Percentiles rank a stretch among this genome's conserved stretches.
Evolutionary conservation across 2,888 invertebrate genomes (phyloP).

Genomic region (Rhimphoctona megacephalus): DNA sequence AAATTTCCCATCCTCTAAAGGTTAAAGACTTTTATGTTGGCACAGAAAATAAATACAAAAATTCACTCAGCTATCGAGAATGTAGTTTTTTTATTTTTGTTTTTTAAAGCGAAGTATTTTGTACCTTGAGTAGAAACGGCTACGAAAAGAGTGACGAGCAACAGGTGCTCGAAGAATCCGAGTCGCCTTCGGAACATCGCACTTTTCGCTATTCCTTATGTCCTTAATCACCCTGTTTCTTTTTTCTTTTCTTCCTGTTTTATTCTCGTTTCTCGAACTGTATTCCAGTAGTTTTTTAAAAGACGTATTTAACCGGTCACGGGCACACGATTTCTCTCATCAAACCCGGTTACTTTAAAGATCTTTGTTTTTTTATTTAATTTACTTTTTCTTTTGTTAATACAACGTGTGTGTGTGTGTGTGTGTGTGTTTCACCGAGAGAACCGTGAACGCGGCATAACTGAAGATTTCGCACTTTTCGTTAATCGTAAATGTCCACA

Average conservation of each 20-base stretch:
- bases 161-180: conserved; percentile 30
- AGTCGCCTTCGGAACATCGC: conserved; percentile 54
- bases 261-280: conserved; percentile 20
- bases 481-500: conserved; percentile 14
- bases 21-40: too few relatives aligned
- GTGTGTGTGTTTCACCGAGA: conserved; percentile 67
- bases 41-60: not conserved
- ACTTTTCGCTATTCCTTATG: conserved; percentile 31
- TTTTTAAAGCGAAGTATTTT: not conserved
- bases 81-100: not conserved
- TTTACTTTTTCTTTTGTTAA: not conserved
- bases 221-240: conserved; percentile 8
- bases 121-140: conserved; percentile 75
- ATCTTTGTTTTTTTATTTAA: not conserved
- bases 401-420: not conserved
- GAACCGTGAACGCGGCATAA: conserved; percentile 67
- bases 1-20: too few relatives aligned
- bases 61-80: not conserved
- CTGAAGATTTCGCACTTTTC: conserved; percentile 19
- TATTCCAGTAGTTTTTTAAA: conserved; percentile 35
- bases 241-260: not conserved
- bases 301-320: conserved; percentile 39
- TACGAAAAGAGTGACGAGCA: conserved; percentile 70
- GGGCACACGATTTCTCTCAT: conserved; percentile 37
- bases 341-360: not conserved